Evolutionary conservation across 2,797 vertebrate genomes (phyloP).

Genomic region (Sebastes diploproa): DNA sequence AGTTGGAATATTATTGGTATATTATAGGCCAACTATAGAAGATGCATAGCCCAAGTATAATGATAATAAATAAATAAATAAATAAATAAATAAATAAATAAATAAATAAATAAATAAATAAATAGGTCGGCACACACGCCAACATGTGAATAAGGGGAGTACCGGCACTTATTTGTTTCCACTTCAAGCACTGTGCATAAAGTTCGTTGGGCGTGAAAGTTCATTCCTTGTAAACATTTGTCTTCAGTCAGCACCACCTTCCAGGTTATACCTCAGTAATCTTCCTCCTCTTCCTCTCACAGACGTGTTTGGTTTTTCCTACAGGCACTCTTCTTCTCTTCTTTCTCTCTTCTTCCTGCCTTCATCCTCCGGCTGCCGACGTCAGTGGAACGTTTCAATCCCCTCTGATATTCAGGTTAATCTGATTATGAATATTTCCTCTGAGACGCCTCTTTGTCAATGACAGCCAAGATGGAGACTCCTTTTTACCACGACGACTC

Average conservation of each 20-base stretch:
- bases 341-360: neutral
- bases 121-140: no score
- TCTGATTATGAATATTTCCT: constrained; percentile 78
- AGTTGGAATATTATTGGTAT: no score
- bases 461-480: constrained; percentile 79
- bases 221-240: neutral
- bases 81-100: no score
- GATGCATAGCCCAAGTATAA: neutral
- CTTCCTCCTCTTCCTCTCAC: constrained; percentile 18
- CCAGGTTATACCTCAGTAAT: neutral
- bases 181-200: neutral
- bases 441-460: constrained; percentile 61
- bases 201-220: neutral
- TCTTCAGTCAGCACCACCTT: neutral
- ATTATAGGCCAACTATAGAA: no score
- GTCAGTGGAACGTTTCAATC: constrained; percentile 63
- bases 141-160: no score
- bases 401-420: constrained; percentile 62
- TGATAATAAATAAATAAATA: no score
- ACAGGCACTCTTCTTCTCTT: constrained; percentile 13
- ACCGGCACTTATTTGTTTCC: no score
- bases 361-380: constrained; percentile 48
- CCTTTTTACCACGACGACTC: constrained; percentile 85
- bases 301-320: constrained; percentile 18
- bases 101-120: no score